Conservation (phyloP, 2,113 vertebrate species). For the Butorides virescens region DNA sequence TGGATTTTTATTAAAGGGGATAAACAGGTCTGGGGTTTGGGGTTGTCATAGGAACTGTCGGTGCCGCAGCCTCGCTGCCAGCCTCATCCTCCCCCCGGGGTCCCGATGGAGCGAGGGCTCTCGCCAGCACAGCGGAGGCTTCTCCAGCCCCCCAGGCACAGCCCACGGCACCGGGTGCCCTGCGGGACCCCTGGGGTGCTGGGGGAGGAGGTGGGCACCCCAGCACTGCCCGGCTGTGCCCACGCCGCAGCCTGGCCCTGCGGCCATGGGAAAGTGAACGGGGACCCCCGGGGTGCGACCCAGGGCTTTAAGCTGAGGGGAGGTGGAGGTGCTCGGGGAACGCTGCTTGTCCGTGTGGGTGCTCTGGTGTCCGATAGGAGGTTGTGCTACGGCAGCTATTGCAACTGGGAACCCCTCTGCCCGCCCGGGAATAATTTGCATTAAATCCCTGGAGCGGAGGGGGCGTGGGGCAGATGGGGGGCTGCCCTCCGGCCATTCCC, state of each 20-base stretch:
- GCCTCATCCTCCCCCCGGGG: background rate
- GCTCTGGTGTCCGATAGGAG: background rate
- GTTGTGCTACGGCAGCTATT: background rate
- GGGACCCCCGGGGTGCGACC: background rate
- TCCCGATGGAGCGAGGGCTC: background rate
- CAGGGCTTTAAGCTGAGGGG: background rate
- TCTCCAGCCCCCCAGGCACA: background rate
- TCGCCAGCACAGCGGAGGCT: rapidly evolving
- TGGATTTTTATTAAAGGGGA: slow-evolving; percentile 35
- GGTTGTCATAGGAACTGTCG: slow-evolving; percentile 70
- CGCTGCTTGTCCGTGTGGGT: background rate
- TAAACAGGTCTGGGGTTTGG: slow-evolving; percentile 48
- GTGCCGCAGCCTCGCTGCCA: background rate
- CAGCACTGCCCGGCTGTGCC: rapidly evolving
- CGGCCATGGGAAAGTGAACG: rapidly evolving
- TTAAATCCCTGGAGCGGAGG: background rate
- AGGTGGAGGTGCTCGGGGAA: background rate
- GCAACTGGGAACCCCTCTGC: background rate
- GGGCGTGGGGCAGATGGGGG: background rate
- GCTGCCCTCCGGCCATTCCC: background rate
- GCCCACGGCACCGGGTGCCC: rapidly evolving
- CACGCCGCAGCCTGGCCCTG: background rate
- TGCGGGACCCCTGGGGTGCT: background rate
- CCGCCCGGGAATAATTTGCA: background rate
- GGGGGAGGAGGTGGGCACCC: background rate